Evolutionary conservation across 2,888 invertebrate species (phyloP).

Genomic region (Mechanitis mazaeus): DNA sequence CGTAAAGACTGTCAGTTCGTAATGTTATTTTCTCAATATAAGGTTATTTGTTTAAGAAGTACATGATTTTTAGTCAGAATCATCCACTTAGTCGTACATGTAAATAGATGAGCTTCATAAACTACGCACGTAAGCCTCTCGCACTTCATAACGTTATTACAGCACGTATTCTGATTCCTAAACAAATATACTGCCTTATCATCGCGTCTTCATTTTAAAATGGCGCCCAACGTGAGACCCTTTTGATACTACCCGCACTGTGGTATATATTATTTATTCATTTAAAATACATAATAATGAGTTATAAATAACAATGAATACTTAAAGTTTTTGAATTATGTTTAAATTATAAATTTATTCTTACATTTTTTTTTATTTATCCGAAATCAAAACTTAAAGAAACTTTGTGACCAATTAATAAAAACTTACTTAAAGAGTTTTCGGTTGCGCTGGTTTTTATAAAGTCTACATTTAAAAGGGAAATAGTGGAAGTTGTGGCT

Average conservation of each 20-base stretch:
- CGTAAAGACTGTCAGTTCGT: too few relatives aligned
- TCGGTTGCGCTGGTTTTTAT: too few relatives aligned
- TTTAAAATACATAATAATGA: neutral
- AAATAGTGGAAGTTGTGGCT: conserved; percentile 4
- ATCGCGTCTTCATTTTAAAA: conserved; percentile 60
- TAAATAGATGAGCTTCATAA: conserved; percentile 27
- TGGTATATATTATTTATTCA: neutral
- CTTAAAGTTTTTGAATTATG: too few relatives aligned
- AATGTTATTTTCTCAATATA: neutral
- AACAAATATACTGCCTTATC: conserved; percentile 46
- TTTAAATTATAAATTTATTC: too few relatives aligned
- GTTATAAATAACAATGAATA: too few relatives aligned
- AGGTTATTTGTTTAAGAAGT: conserved; percentile 1
- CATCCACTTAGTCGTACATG: conserved; percentile 25
- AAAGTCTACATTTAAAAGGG: too few relatives aligned
- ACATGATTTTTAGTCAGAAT: conserved; percentile 14
- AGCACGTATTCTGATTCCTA: conserved; percentile 39
- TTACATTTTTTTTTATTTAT: too few relatives aligned
- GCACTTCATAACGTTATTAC: conserved; percentile 32
- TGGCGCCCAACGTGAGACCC: conserved; percentile 31
- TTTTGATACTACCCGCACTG: conserved; percentile 19
- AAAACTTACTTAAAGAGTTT: too few relatives aligned
- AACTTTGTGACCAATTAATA: too few relatives aligned
- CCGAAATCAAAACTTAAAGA: too few relatives aligned
- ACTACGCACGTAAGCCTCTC: conserved; percentile 23